phyloP scores from a whole-genome alignment of 2,888 invertebrate genomes.

The Cryptocheilus praepositus region DNA sequence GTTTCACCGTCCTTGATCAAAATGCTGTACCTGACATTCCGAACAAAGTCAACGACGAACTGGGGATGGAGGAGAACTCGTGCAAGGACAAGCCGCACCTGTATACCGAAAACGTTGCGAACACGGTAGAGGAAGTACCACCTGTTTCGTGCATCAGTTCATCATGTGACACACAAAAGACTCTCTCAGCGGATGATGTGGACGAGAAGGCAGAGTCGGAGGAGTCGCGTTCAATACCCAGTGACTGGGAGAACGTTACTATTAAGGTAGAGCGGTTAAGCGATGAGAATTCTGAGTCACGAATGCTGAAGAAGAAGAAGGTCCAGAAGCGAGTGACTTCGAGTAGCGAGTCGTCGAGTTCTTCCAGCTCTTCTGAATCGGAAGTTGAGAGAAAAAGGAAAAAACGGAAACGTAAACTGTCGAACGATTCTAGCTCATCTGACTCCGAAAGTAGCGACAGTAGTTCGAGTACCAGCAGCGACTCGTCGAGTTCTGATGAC shows the following conservation, averaged over 20 bases:
- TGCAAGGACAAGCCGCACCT: conserved; percentile 12
- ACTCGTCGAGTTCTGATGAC: conserved; percentile 58
- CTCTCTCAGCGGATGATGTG: not conserved
- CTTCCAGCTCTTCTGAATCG: conserved; percentile 55
- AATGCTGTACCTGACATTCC: not conserved
- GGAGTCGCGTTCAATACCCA: conserved; percentile 61
- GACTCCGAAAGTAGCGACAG: conserved; percentile 64
- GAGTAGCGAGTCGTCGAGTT: conserved; percentile 62
- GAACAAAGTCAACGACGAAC: conserved; percentile 2
- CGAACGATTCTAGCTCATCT: conserved; percentile 56
- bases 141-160: not conserved
- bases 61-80: not conserved
- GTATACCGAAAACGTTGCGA: conserved; percentile 16
- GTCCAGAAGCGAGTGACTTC: conserved; percentile 44
- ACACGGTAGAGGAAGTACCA: not conserved
- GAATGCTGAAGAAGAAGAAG: conserved; percentile 36
- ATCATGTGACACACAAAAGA: not conserved
- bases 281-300: conserved; percentile 53
- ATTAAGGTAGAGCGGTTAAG: conserved; percentile 67
- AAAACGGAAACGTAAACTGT: conserved; percentile 42
- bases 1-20: conserved; percentile 25
- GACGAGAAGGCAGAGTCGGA: conserved; percentile 42
- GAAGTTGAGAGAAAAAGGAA: conserved; percentile 43
- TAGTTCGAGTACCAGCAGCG: conserved; percentile 61
- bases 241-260: conserved; percentile 67